A percentile compares a stretch with the other conserved stretches of the same genome.
Conservation (phyloP, 2,113 vertebrate genomes). For the Tetrao urogallus region DNA sequence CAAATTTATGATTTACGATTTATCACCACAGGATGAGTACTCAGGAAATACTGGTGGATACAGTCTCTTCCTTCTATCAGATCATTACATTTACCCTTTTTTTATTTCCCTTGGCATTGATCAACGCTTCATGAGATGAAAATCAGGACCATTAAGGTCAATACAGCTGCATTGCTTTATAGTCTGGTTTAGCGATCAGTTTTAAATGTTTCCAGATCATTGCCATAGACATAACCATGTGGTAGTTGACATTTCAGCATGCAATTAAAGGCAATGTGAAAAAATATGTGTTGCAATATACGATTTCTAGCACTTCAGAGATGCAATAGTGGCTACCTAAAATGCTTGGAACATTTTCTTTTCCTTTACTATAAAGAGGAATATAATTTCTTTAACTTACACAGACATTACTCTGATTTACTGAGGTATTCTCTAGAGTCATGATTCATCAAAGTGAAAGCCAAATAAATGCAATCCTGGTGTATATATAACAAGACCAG, state of each 20-base stretch:
- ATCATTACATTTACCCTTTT: not conserved
- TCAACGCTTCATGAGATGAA: not conserved
- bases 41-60: not conserved
- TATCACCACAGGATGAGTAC: not conserved
- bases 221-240: not conserved
- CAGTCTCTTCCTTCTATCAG: not conserved
- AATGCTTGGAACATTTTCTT: not conserved
- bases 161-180: not conserved
- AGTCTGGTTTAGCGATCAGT: not conserved
- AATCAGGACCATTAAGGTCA: not conserved
- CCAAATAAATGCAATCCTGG: slow-evolving; percentile 5
- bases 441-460: not conserved
- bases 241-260: not conserved
- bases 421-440: not conserved
- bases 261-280: not conserved
- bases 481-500: not conserved
- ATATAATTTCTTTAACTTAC: not conserved
- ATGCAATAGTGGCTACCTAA: not conserved
- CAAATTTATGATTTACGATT: not conserved
- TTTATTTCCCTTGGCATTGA: not conserved
- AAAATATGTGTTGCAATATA: not conserved
- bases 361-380: not conserved
- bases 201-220: slow-evolving; percentile 13
- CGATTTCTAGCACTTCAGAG: not conserved
- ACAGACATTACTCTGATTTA: not conserved